A percentile compares a stretch with the other conserved stretches of the same genome.
Conservation (phyloP, 2,888 invertebrate genomes). For the Dastarcus helophoroides region DNA sequence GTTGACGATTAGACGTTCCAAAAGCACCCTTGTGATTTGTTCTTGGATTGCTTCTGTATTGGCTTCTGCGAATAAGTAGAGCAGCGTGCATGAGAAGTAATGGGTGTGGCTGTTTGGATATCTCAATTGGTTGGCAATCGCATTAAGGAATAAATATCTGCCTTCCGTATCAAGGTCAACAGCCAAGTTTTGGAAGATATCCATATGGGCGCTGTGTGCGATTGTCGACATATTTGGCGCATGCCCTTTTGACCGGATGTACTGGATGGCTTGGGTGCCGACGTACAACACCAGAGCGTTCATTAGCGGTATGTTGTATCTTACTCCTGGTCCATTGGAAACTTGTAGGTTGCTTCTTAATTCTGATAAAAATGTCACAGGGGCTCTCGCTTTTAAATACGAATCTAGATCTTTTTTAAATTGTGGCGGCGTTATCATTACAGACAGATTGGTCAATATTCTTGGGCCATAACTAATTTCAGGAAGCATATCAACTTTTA, state of each 20-base stretch:
- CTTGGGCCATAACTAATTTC: constrained; percentile 84
- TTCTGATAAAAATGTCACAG: constrained; percentile 92
- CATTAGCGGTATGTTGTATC: constrained; percentile 92
- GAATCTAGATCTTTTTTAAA: constrained; percentile 96
- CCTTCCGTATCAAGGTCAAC: constrained; percentile 98
- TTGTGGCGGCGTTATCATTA: constrained; percentile 72
- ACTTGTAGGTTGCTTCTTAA: constrained; percentile 83
- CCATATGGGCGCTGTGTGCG: constrained; percentile 97
- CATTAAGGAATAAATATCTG: constrained; percentile 93
- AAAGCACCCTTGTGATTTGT: constrained; percentile 90
- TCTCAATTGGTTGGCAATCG: constrained; percentile 95
- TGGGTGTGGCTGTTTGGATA: constrained; percentile 99
- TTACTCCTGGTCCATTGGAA: constrained; percentile 41
- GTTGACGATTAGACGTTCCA: constrained; percentile 95
- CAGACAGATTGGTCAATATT: constrained; percentile 77
- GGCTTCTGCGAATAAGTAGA: constrained; percentile 95
- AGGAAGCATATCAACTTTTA: constrained; percentile 84
- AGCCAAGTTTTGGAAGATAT: constrained; percentile 98
- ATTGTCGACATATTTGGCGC: constrained; percentile 97
- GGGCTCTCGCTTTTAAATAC: constrained; percentile 86
- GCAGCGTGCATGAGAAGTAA: constrained; percentile 95
- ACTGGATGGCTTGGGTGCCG: constrained; percentile 89
- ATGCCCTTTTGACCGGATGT: constrained; percentile 81
- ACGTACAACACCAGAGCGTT: constrained; percentile 97
- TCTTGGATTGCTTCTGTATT: constrained; percentile 97